These are phyloP conservation scores for Harpalus rubripes DNA, from an alignment of 2,888 invertebrate genomes.

Conservation along the genomic window DNA sequence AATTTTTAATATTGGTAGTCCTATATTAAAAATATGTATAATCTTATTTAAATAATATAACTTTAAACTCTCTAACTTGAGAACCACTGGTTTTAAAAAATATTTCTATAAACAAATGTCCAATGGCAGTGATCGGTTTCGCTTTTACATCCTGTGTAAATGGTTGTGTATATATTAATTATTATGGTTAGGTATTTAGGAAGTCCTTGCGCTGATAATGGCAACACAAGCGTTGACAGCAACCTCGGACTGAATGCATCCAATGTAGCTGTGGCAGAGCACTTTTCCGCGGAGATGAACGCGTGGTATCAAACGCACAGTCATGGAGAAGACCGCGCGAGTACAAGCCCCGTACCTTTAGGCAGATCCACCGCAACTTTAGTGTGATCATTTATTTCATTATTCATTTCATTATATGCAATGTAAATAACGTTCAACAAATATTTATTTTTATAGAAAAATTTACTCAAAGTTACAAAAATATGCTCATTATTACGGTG, in stretches of 20 bases:
- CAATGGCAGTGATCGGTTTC: too few species aligned
- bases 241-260: slow-evolving; percentile 67
- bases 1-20: too few species aligned
- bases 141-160: too few species aligned
- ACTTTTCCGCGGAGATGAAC: slow-evolving; percentile 80
- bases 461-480: slow-evolving; percentile 20
- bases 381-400: slow-evolving; percentile 70
- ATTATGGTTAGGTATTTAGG: slow-evolving; percentile 68
- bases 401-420: slow-evolving; percentile 12
- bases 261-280: slow-evolving; percentile 77
- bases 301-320: slow-evolving; percentile 79
- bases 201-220: slow-evolving; percentile 70
- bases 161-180: neutral
- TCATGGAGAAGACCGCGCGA: slow-evolving; percentile 68
- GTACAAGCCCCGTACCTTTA: slow-evolving; percentile 70
- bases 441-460: slow-evolving; percentile 56
- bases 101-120: too few species aligned
- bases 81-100: too few species aligned
- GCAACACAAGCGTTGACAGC: slow-evolving; percentile 73
- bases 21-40: too few species aligned
- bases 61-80: too few species aligned
- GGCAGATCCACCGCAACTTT: slow-evolving; percentile 74
- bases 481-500: slow-evolving; percentile 56
- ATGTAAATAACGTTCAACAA: slow-evolving; percentile 50
- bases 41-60: too few species aligned